Percentiles rank a stretch among this genome's conserved stretches.
Evolutionary conservation across 2,113 vertebrate species (phyloP).

Genomic region (Acinonyx jubatus): DNA sequence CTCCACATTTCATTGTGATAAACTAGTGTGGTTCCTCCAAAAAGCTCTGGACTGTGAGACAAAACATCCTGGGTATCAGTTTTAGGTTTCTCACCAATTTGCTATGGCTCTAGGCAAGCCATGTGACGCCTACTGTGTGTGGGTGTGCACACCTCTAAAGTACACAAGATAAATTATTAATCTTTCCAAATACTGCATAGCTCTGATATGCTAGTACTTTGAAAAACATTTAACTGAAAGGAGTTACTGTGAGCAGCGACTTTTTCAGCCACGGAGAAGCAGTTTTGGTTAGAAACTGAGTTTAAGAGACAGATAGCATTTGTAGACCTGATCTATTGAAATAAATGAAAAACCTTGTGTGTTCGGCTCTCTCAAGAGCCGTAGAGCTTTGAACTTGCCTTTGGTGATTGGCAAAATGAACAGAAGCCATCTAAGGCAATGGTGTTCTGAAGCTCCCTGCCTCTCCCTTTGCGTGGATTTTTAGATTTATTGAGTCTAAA

Average conservation of each 20-base stretch:
- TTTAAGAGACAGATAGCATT: neutral
- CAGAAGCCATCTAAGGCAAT: neutral
- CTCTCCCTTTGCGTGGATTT: neutral
- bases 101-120: neutral
- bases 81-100: neutral
- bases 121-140: fast-evolving
- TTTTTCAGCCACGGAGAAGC: neutral
- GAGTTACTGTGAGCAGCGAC: neutral
- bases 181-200: neutral
- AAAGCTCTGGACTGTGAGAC: neutral
- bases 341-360: neutral
- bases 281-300: neutral
- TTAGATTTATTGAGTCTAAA: conserved; percentile 71
- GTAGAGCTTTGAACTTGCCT: neutral
- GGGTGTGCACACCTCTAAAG: neutral
- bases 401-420: neutral
- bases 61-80: neutral
- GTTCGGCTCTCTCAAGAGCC: neutral
- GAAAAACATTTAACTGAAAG: neutral
- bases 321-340: neutral
- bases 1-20: neutral
- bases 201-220: neutral
- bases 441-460: neutral
- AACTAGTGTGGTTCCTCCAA: neutral
- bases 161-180: neutral